Evolutionary conservation across 2,888 invertebrate genomes (phyloP), one percentile per base, ranked within the genome.

Genomic region (Ochropleura plecta): DNA sequence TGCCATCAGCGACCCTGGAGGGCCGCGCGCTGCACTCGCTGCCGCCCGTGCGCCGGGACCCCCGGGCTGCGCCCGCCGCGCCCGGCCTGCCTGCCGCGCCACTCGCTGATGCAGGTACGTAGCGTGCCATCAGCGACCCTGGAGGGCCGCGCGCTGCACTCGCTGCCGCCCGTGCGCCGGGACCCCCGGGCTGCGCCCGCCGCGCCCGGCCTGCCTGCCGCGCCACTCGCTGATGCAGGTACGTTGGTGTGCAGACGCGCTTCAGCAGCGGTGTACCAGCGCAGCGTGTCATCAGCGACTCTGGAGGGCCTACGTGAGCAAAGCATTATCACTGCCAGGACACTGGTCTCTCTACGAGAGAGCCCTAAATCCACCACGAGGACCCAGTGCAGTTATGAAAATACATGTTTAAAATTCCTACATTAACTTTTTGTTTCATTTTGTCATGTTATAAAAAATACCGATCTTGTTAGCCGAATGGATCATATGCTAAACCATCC

Each of bases 221-320:
- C 60, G 40, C 57, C 30, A 6, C 64, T 12, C 0, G 14, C 65
- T 7, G 81, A 70, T 9, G 40, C 79, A 68, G 76, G 82, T 79
- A 66, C 30, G 30, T 18, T n/a, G n/a, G 1, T 14, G n/a, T 8
- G 0, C 85, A 95, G 95, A 82, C 92, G 94, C 5, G 90, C 92
- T 0, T 95, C 96, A 0, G 96, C 95, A 42, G 93, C 94, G 78
- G 92, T 94, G 88, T 96, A 96, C 89, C 96, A 96, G 82, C 95
- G 96, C 65, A 30, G 30, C 30, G 30, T 30, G 30, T 30, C 30
- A 0, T 94, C 93, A 71, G 94, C 93, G 40, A 93, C 93, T 77
- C 88, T 96, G 77, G 95, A 95, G 85, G 90, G 92, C 4, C 93
- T 30, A 30, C 3, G 30, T 30, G 1, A 1, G 30, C 30, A 30